phyloP scores from a whole-genome alignment of 2,797 vertebrate genomes.

The Myoxocephalus aenaeus region DNA sequence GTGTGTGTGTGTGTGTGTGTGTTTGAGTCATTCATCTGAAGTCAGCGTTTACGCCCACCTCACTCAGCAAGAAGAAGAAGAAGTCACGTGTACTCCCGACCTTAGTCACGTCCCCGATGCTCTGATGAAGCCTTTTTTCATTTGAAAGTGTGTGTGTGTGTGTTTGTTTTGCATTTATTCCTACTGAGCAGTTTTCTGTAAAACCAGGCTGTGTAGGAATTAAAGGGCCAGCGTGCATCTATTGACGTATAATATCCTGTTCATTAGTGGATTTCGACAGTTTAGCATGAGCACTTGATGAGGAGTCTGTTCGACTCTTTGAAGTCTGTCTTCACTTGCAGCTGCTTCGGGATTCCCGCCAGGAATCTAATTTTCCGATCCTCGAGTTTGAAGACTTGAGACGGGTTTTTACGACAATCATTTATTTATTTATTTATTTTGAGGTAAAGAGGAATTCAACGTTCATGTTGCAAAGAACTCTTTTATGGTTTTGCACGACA shows the following conservation, averaged over 20 bases:
- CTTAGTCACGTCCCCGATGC: conserved; percentile 4
- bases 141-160: not conserved
- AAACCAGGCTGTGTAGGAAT: fast-evolving
- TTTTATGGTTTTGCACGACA: too few species aligned
- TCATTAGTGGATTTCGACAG: too few species aligned
- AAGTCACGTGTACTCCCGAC: not conserved
- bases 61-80: conserved; percentile 17
- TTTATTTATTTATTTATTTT: too few species aligned
- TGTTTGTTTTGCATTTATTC: conserved; percentile 9
- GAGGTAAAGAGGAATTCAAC: too few species aligned
- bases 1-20: not conserved
- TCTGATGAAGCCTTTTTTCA: conserved; percentile 12
- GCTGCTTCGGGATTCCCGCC: too few species aligned
- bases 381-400: too few species aligned
- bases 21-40: conserved; percentile 28
- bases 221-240: not conserved
- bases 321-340: too few species aligned
- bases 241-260: not conserved
- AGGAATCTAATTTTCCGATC: too few species aligned
- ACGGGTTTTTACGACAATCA: too few species aligned
- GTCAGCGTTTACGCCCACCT: conserved; percentile 43
- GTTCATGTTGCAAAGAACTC: too few species aligned
- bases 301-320: too few species aligned
- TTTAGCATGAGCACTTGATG: too few species aligned
- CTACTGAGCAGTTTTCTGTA: not conserved